These are phyloP conservation scores for Aurelia aurita DNA, from an alignment of 30 jellyfish, hydroid and myxozoan species.

Conservation along the genomic window DNA sequence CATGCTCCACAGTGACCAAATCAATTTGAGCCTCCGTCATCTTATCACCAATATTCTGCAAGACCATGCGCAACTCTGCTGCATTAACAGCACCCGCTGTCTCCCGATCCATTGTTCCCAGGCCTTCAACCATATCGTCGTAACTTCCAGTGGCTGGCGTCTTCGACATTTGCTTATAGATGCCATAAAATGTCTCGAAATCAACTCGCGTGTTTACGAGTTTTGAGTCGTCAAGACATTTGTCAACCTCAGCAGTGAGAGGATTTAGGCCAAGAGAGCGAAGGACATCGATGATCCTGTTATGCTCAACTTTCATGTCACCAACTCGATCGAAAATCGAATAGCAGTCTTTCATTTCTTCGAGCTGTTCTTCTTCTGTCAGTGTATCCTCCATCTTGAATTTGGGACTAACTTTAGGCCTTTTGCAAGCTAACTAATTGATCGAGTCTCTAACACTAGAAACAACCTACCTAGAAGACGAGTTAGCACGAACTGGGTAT, in stretches of 20 bases:
- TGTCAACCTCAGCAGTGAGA: conserved; percentile 73
- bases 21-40: conserved; percentile 95
- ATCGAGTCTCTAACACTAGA: too few relatives aligned
- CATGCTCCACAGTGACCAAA: conserved; percentile 75
- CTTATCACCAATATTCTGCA: conserved; percentile 86
- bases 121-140: conserved; percentile 96
- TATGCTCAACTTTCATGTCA: conserved; percentile 82
- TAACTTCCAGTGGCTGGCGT: conserved; percentile 76
- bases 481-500: too few relatives aligned
- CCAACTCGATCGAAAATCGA: conserved; percentile 87
- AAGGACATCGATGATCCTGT: conserved; percentile 72
- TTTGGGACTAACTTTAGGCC: background rate
- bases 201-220: conserved; percentile 85
- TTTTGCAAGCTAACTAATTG: background rate
- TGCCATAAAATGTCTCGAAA: conserved; percentile 84
- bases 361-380: conserved; percentile 86
- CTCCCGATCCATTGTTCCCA: conserved; percentile 94
- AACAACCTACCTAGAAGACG: too few relatives aligned
- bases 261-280: conserved; percentile 94
- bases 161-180: conserved; percentile 84
- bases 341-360: conserved; percentile 87
- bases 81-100: conserved; percentile 79
- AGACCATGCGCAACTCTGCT: conserved; percentile 84
- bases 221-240: conserved; percentile 81
- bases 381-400: conserved; percentile 9